phyloP scores from a whole-genome alignment of 2,797 vertebrate genomes.

The Sebastes alutus region DNA sequence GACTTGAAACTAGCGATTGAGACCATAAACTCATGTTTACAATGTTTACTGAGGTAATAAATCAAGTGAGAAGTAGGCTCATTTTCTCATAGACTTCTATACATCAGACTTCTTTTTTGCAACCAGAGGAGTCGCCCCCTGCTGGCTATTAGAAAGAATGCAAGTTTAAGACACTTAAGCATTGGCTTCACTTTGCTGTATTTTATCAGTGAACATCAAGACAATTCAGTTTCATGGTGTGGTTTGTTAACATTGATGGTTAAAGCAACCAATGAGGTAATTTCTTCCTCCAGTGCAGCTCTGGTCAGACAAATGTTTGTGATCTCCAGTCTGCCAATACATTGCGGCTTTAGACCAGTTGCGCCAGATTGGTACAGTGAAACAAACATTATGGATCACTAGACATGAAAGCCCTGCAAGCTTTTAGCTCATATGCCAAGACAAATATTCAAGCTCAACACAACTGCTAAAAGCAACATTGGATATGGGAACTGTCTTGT shows the following conservation, averaged over 20 bases:
- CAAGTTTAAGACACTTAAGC: background rate
- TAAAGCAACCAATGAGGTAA: constrained; percentile 27
- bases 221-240: background rate
- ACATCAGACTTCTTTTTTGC: background rate
- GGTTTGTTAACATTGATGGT: constrained; percentile 19
- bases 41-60: too few relatives aligned
- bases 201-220: constrained; percentile 1
- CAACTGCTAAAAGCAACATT: constrained; percentile 38
- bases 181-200: background rate
- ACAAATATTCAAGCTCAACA: constrained; percentile 49
- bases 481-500: constrained; percentile 37
- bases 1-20: too few relatives aligned
- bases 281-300: constrained; percentile 15
- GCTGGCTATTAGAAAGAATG: too few relatives aligned
- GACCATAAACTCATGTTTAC: too few relatives aligned
- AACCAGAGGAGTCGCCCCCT: too few relatives aligned
- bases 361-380: constrained; percentile 24
- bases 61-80: too few relatives aligned
- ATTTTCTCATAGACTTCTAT: too few relatives aligned
- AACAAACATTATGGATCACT: constrained; percentile 67
- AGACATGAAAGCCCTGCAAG: constrained; percentile 64
- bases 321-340: constrained; percentile 40
- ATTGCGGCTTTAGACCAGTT: constrained; percentile 43
- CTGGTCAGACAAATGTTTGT: constrained; percentile 53
- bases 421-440: constrained; percentile 61